Evolutionary conservation across 2,888 invertebrate species (phyloP), one percentile per base, ranked within the genome.

Genomic region (Eilema caniola): DNA sequence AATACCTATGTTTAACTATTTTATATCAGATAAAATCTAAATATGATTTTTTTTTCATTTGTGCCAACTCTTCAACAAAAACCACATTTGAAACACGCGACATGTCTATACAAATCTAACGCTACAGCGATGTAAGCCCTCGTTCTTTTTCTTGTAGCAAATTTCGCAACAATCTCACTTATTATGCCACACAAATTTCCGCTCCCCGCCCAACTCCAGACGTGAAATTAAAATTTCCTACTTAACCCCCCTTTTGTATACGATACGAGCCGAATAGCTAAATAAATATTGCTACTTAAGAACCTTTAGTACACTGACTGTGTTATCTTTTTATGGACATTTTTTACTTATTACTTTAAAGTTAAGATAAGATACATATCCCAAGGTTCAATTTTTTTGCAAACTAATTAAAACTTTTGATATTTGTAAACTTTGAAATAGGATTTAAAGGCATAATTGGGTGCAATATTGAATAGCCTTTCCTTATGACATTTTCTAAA

Each of bases 111-210:
- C 66, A 84, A 74, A 71, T 69, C 75, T 57, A 73, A 70, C 85
- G 73, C 62, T 78, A 78, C 84, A 85, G 85, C 86, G 87, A 86
- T 87, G 88, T 87, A 88, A 88, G 93, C 95, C 95, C 94, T 95
- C 93, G 92, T 95, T 94, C 95, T 95, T 95, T 95, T 95, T 94
- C 95, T 95, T 94, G 94, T 94, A 95, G 91, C 95, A 95, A 95
- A 95, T 94, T 95, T 95, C 93, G 95, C 95, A 95, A 95, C 95
- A 95, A 95, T 95, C 95, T 95, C 94, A 95, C 95, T 95, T 95
- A 95, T 95, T 95, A 95, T 95, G 95, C 95, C 95, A 95, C 95
- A 95, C 95, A 95, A 95, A 95, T 95, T 93, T 95, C 93, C 92
- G 92, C 89, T 89, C 92, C 92, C 90, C 91, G 90, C 90, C 90